Base-by-base conservation (phyloP, 2,113 vertebrate genomes). In the Gymnarchus niloticus region DNA sequence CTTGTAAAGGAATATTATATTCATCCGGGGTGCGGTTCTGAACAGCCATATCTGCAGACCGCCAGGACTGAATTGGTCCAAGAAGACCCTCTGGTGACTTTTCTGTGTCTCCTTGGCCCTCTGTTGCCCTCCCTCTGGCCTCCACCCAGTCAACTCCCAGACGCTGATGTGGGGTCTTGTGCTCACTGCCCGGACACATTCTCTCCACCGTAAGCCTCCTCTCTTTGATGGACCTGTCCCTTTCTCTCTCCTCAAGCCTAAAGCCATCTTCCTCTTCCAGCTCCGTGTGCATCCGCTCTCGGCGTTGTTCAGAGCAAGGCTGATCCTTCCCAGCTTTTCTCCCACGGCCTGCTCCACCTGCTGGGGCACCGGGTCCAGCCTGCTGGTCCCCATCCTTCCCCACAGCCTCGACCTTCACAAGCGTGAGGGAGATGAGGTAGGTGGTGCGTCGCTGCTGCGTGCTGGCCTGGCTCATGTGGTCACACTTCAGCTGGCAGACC, bases 341-440 rank as follows among this genome's bases (percentile, higher is more conserved):
- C 23, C 69, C 28, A 17, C 23, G n/a, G 56, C 76, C 56, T 85
- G 85, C 88, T 84, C 87, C 92, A 89, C 81, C 87, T 89, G 86
- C 83, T 73, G 17, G 51, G 28, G 25, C 51, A n/a, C 7, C 2
- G 23, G 80, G 49, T 82, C n/a, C 80, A 54, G 51, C 49, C n/a
- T 7, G 84, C 37, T 89, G 90, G 82, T 84, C 87, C 84, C 54
- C 91, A 23, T 85, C 80, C 51, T 21, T 81, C 28, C 86, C 89
- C 90, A 95, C 87, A 87, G 94, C 91, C 92, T 97, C 96, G 90
- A 97, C 95, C 95, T 97, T 97, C 91, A 97, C 96, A 88, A 97
- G 95, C 86, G 96, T 97, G 93, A 97, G 96, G 90, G 96, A 96
- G 92, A 97, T 97, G 93, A 96, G 96, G 94, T 96, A 97, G 93